Evolutionary conservation across 1,140 invertebrate genomes (phyloP).

Genomic region (Hypothenemus hampei): DNA sequence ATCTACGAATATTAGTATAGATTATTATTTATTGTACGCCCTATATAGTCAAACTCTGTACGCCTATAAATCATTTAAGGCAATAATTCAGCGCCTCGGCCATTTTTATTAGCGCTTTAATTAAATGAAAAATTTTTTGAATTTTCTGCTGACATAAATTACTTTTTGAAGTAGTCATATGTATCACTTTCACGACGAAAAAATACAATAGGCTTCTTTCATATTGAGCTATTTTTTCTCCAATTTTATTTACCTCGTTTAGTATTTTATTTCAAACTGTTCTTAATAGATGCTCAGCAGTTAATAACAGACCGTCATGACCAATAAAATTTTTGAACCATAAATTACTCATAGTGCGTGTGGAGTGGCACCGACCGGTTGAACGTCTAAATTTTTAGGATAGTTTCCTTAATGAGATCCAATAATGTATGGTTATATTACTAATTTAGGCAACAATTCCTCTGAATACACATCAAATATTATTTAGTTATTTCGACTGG

Average conservation of each 20-base stretch:
- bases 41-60: conserved; percentile 1
- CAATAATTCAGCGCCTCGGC: conserved; percentile 1
- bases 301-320: too few relatives aligned
- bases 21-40: conserved; percentile 1
- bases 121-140: conserved; percentile 2
- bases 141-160: not conserved
- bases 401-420: conserved; percentile 19
- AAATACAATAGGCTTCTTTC: too few relatives aligned
- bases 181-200: conserved; percentile 3
- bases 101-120: conserved; percentile 2
- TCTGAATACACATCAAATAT: too few relatives aligned
- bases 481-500: too few relatives aligned
- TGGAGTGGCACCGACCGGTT: conserved; percentile 6
- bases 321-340: conserved; percentile 14
- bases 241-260: too few relatives aligned
- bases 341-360: conserved; percentile 17
- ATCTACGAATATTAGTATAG: not conserved
- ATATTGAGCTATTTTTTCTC: too few relatives aligned
- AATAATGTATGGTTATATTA: conserved; percentile 19
- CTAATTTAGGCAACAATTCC: conserved; percentile 19
- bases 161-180: not conserved
- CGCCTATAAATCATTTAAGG: conserved; percentile 2
- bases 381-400: conserved; percentile 21
- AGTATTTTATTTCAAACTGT: too few relatives aligned
- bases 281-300: too few relatives aligned